These are phyloP conservation scores for Drosophila paracracens DNA, from an alignment of 2,888 invertebrate species.

Conservation along the genomic window DNA sequence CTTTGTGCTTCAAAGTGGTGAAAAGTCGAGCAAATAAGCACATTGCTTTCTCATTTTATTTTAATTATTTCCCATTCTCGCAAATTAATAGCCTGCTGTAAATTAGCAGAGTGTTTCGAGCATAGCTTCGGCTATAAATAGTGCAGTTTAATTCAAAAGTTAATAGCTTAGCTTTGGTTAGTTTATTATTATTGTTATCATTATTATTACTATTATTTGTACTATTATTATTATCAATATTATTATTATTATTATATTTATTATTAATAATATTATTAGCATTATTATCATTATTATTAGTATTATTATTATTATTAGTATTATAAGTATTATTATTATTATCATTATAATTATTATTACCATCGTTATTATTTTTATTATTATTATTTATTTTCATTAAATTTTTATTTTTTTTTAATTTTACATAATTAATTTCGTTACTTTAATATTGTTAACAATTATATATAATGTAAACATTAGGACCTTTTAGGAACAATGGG, in stretches of 20 bases:
- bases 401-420: too few species aligned
- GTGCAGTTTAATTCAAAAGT: background rate
- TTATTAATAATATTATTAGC: background rate
- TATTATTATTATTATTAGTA: too few species aligned
- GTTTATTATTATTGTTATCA: too few species aligned
- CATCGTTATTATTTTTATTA: too few species aligned
- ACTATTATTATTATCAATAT: background rate
- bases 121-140: background rate
- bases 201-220: too few species aligned
- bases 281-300: too few species aligned
- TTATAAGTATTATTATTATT: background rate
- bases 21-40: slow-evolving; percentile 18
- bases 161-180: background rate
- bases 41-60: background rate
- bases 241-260: background rate
- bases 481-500: too few species aligned
- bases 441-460: too few species aligned
- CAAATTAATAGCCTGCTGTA: background rate
- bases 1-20: slow-evolving; percentile 37
- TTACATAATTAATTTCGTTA: too few species aligned
- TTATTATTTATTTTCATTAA: too few species aligned
- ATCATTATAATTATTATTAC: too few species aligned
- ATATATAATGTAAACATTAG: too few species aligned
- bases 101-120: background rate
- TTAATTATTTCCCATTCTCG: background rate